phyloP scores from a whole-genome alignment of 2,888 invertebrate genomes.

The Graphium colonna region DNA sequence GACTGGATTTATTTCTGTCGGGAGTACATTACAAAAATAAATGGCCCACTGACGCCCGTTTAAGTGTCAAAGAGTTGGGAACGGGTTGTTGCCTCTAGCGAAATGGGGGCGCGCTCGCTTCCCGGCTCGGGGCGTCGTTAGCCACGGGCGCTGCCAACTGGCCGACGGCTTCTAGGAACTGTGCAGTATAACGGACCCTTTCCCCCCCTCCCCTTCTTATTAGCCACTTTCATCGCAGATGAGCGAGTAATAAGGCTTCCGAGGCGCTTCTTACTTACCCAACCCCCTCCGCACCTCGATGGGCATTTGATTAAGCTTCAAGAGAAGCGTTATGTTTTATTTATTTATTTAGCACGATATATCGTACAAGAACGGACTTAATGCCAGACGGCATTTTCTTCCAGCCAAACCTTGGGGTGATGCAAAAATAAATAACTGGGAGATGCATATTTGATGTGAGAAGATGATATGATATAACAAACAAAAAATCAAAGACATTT shows the following conservation, averaged over 20 bases:
- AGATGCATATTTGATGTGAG: no score
- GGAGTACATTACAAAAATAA: constrained; percentile 46
- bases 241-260: constrained; percentile 1
- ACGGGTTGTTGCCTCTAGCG: constrained; percentile 42
- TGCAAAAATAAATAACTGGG: no score
- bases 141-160: constrained; percentile 26
- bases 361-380: no score
- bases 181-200: constrained; percentile 4
- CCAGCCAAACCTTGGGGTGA: no score
- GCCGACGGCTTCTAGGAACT: constrained; percentile 18
- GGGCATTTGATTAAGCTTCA: no score
- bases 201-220: constrained; percentile 6
- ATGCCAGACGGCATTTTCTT: no score
- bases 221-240: constrained; percentile 11
- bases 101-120: constrained; percentile 40
- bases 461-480: no score
- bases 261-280: neutral
- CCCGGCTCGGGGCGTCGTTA: constrained; percentile 30
- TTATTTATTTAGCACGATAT: no score
- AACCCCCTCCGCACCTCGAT: no score
- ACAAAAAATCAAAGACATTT: no score
- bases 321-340: no score
- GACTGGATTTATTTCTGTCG: constrained; percentile 45
- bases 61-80: constrained; percentile 47
- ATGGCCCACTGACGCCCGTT: constrained; percentile 43